A percentile compares a stretch with the other conserved stretches of the same genome.
phyloP scores from a whole-genome alignment of 2,888 invertebrate species.

The Hofmannophila pseudospretella region DNA sequence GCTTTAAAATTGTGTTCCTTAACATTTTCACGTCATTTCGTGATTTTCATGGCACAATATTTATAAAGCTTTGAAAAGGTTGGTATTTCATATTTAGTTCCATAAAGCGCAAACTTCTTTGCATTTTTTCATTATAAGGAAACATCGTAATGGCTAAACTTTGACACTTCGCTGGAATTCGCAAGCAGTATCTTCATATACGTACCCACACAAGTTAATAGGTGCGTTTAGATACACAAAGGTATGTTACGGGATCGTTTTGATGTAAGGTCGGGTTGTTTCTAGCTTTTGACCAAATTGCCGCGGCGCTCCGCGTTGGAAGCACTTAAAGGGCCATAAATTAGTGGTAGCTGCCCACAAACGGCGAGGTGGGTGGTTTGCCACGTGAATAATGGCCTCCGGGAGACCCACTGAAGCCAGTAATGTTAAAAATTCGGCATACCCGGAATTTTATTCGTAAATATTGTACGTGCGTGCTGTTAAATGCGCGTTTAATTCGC shows the following conservation, averaged over 20 bases:
- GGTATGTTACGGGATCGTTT: slow-evolving; percentile 11
- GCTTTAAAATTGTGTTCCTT: slow-evolving; percentile 29
- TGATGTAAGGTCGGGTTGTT: slow-evolving; percentile 26
- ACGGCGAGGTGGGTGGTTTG: slow-evolving; percentile 63
- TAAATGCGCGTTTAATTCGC: slow-evolving; percentile 5
- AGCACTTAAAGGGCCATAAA: slow-evolving; percentile 72
- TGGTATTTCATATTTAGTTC: neutral
- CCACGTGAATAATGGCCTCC: slow-evolving; percentile 64
- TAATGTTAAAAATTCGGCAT: slow-evolving; percentile 34
- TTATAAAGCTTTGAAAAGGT: neutral
- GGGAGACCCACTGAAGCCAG: slow-evolving; percentile 44
- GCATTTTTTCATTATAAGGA: neutral
- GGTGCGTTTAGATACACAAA: neutral
- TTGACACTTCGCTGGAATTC: neutral
- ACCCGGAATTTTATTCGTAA: slow-evolving; percentile 15
- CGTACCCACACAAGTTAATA: neutral
- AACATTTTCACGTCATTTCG: slow-evolving; percentile 22
- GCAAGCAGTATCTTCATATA: neutral
- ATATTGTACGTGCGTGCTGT: slow-evolving; percentile 12
- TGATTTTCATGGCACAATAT: slow-evolving; percentile 6
- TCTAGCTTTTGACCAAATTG: slow-evolving; percentile 55
- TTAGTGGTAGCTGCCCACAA: slow-evolving; percentile 67
- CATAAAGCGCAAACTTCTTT: neutral
- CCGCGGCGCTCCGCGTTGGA: slow-evolving; percentile 43
- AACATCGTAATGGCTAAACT: neutral